Conservation (phyloP, 1,140 invertebrate species). For the Bombus difficillimus region DNA sequence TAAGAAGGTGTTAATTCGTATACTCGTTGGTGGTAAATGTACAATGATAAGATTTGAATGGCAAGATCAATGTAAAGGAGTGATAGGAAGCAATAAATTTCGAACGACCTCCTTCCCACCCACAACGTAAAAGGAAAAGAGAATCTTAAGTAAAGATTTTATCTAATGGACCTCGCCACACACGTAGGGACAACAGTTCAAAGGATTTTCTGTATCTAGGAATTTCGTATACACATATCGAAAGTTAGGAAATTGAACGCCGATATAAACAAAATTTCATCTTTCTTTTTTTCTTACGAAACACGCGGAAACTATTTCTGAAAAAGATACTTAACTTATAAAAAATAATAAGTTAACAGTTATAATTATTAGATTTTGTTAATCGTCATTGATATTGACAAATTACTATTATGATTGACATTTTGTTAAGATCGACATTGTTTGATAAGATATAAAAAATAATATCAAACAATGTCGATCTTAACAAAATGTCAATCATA, state of each 20-base stretch:
- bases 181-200: background rate
- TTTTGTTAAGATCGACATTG: too few species aligned
- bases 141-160: slow-evolving; percentile 15
- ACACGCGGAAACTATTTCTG: too few species aligned
- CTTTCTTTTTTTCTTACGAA: background rate
- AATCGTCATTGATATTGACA: too few species aligned
- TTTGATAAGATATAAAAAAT: too few species aligned
- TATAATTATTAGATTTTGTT: too few species aligned
- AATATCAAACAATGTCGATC: too few species aligned
- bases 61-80: background rate
- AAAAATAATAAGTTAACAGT: too few species aligned
- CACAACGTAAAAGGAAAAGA: background rate
- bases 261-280: background rate
- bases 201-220: slow-evolving; percentile 4
- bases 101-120: background rate
- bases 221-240: background rate
- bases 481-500: too few species aligned
- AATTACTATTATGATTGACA: too few species aligned
- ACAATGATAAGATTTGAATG: background rate
- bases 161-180: slow-evolving; percentile 23
- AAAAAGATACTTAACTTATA: background rate
- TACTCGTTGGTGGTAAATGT: background rate
- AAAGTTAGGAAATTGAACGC: background rate
- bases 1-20: background rate
- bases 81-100: background rate